These are phyloP conservation scores for Lates calcarifer DNA, from an alignment of 2,113 vertebrate genomes.

Conservation along the genomic window DNA sequence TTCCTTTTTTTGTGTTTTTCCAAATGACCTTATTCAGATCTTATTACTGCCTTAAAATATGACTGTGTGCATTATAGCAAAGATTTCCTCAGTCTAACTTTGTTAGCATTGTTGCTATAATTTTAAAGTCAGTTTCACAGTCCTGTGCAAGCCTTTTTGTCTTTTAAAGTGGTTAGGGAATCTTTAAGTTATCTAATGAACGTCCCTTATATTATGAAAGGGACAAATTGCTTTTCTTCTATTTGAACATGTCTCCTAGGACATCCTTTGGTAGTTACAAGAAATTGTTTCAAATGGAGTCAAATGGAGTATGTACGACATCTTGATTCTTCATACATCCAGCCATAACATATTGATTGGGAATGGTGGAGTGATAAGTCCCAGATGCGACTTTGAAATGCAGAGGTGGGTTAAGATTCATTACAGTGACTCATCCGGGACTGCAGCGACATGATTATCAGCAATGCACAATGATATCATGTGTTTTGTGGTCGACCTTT, in stretches of 20 bases:
- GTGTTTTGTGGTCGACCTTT: slow-evolving; percentile 23
- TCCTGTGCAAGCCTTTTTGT: not conserved
- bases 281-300: slow-evolving; percentile 25
- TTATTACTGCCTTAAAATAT: slow-evolving; percentile 7
- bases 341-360: slow-evolving; percentile 70
- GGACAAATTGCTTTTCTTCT: not conserved
- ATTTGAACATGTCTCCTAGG: slow-evolving; percentile 5
- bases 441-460: slow-evolving; percentile 33
- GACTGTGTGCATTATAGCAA: not conserved
- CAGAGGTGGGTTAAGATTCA: slow-evolving; percentile 61
- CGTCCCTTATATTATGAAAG: slow-evolving; percentile 3
- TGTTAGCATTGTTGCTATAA: not conserved
- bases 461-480: slow-evolving; percentile 10
- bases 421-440: slow-evolving; percentile 51
- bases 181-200: slow-evolving; percentile 16
- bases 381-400: slow-evolving; percentile 63
- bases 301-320: slow-evolving; percentile 14
- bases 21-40: not conserved
- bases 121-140: not conserved
- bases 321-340: slow-evolving; percentile 31
- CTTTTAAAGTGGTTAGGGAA: not conserved
- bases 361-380: slow-evolving; percentile 42
- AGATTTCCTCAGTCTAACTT: not conserved
- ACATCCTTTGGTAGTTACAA: slow-evolving; percentile 18
- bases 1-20: slow-evolving; percentile 18